Evolutionary conservation across 2,113 vertebrate species (phyloP), one percentile per base, ranked within the genome.

Genomic region (Astur gentilis): DNA sequence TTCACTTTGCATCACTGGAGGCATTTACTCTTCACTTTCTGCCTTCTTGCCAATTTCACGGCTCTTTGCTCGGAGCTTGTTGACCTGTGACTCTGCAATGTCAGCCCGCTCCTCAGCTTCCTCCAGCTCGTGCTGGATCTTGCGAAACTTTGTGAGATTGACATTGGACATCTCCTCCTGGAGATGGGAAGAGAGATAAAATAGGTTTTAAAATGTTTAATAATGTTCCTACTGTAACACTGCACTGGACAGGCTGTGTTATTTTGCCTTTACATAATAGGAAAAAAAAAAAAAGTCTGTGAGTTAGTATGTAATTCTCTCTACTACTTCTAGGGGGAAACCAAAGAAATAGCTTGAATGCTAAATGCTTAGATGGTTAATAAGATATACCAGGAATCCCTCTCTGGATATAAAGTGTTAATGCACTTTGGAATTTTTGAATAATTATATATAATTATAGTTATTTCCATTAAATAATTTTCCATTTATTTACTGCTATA

Each of bases 101-200:
- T 98, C 98, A 32, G 98, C 98, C 52, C 98, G 90, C 25, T 98
- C 98, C 75, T 98, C 98, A 0, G 98, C 98, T 73, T 98, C 98
- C 83, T 98, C 98, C 95, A 98, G 96, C 90, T 98, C 98, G 0
- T 98, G 98, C 89, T 98, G 98, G 84, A 98, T 90, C 90, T 98
- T 98, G 80, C 98, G 98, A 57, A 98, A 98, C 44, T 98, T 98
- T 50, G 97, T 12, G 2, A 98, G 98, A 20, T 98, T 98, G 52
- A 98, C 92, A 5, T 98, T 99, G 88, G 98, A 98, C 75, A 98
- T 95, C 67, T 98, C 98, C 97, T 99, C 98, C 98, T 99, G 90
- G 16, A 16, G 27, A 90, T 7, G 66, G 16, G 85, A 78, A 55
- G 15, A 65, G 47, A 61, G 13, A 65, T 55, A 31, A 89, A 87